These are phyloP conservation scores for Guaruba guarouba DNA, from an alignment of 2,113 vertebrate genomes.

Conservation along the genomic window DNA sequence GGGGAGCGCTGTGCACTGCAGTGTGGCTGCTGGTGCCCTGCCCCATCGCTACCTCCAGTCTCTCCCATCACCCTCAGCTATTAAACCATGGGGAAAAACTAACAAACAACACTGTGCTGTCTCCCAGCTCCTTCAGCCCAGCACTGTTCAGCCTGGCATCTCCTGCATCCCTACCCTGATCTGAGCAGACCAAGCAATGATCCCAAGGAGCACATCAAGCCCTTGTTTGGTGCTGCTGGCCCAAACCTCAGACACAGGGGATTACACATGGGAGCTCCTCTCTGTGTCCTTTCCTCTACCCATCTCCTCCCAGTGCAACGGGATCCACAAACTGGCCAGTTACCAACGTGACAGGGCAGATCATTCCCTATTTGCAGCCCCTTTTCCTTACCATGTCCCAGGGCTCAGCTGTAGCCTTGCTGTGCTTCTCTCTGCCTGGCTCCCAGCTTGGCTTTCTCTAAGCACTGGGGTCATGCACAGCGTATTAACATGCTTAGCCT, in stretches of 20 bases:
- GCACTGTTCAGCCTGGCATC: neutral
- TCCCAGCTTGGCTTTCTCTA: neutral
- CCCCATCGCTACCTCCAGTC: neutral
- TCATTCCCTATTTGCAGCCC: neutral
- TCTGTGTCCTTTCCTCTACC: neutral
- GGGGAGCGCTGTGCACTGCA: neutral
- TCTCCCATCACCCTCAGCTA: neutral
- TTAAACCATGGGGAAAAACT: neutral
- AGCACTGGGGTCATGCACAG: slow-evolving; percentile 4
- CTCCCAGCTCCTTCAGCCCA: neutral
- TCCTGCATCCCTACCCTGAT: neutral
- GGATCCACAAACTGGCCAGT: neutral
- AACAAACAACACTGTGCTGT: neutral
- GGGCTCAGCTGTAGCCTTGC: neutral
- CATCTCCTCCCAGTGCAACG: neutral
- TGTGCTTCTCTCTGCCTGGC: slow-evolving; percentile 13
- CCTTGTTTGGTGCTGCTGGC: neutral
- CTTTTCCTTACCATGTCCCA: neutral
- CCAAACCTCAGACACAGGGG: neutral
- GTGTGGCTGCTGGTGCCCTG: neutral
- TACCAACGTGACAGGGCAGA: neutral
- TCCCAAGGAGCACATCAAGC: neutral
- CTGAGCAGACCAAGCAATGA: neutral
- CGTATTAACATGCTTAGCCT: slow-evolving; percentile 45
- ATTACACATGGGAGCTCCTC: neutral